phyloP scores from a whole-genome alignment of 2,113 vertebrate species.

The Corvus hawaiiensis region DNA sequence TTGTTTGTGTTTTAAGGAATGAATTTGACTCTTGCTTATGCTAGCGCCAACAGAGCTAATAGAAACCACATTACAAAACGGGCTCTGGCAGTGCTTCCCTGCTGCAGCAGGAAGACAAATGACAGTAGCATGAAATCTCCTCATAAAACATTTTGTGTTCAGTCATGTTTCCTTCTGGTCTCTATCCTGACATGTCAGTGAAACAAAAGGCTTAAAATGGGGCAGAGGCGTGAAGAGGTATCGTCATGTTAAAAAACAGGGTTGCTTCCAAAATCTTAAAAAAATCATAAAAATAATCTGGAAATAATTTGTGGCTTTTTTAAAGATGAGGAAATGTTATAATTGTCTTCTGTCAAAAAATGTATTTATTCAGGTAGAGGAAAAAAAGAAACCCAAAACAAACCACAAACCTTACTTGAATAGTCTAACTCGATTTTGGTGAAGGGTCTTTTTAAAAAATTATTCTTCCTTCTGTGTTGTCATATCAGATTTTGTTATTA shows the following conservation, averaged over 20 bases:
- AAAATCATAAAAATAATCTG: not conserved
- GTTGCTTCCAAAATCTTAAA: not conserved
- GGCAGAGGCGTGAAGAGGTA: not conserved
- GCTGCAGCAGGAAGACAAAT: not conserved
- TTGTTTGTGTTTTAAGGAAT: not conserved
- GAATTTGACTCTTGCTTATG: not conserved
- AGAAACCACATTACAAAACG: not conserved
- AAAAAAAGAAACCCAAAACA: fast-evolving
- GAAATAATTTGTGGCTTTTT: not conserved
- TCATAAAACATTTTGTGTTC: not conserved
- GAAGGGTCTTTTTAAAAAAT: not conserved
- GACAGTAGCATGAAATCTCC: not conserved
- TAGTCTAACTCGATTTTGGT: not conserved
- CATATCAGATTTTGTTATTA: not conserved
- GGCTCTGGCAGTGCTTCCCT: not conserved
- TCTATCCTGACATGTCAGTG: not conserved
- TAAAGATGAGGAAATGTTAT: not conserved
- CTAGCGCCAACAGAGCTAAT: not conserved
- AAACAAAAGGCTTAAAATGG: not conserved
- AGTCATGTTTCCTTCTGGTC: not conserved
- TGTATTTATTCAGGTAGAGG: not conserved
- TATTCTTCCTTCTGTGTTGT: not conserved
- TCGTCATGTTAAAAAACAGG: not conserved
- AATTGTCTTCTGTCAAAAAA: not conserved
- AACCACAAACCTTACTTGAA: not conserved